Evolutionary conservation across 2,888 invertebrate genomes (phyloP).

Genomic region (Parasteatoda lunata): DNA sequence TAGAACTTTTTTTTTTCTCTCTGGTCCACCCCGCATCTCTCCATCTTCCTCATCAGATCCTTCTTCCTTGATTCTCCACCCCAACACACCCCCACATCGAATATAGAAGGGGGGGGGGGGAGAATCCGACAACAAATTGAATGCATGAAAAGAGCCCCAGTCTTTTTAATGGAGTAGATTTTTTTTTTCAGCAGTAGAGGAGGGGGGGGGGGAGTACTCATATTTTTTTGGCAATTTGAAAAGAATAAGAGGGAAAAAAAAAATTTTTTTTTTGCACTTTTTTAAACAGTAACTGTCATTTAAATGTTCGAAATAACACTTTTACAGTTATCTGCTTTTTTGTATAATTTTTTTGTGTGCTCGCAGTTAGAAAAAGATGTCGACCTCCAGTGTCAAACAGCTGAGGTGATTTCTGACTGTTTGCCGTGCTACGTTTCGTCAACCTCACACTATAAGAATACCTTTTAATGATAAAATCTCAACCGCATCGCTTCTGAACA

Average conservation of each 20-base stretch:
- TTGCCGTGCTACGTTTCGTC: too few species aligned
- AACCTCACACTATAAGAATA: too few species aligned
- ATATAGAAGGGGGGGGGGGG: not conserved
- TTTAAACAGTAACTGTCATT: not conserved
- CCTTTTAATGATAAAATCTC: too few species aligned
- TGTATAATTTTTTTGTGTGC: too few species aligned
- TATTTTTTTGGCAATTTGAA: not conserved
- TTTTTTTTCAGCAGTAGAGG: not conserved
- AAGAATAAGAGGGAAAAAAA: not conserved
- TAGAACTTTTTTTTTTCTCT: constrained; percentile 3
- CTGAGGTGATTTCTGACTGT: too few species aligned
- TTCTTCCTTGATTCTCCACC: constrained; percentile 12
- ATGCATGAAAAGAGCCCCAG: constrained; percentile 37
- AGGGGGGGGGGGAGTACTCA: not conserved
- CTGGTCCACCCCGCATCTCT: not conserved
- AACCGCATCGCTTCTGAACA: too few species aligned
- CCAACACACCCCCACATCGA: constrained; percentile 1
- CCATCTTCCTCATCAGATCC: constrained; percentile 11
- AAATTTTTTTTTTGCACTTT: not conserved
- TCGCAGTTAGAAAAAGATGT: too few species aligned
- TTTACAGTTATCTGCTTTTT: too few species aligned
- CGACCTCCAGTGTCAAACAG: too few species aligned
- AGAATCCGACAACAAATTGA: constrained; percentile 52
- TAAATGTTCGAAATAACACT: too few species aligned
- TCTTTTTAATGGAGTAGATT: constrained; percentile 33